Conservation (phyloP, 1,140 invertebrate species). For the Thaumatotibia leucotreta region DNA sequence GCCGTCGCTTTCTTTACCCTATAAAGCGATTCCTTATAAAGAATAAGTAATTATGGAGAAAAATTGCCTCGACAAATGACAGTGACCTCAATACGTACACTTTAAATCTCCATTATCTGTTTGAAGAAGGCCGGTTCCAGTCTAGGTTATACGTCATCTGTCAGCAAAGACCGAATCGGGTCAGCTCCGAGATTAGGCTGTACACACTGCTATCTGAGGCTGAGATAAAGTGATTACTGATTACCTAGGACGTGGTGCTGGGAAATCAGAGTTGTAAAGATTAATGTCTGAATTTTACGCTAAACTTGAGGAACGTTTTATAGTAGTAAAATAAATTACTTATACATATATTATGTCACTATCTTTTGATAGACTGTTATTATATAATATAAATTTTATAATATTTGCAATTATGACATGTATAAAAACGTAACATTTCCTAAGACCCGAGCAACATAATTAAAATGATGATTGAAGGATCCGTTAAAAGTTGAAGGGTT, state of each 20-base stretch:
- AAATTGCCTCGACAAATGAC: constrained; percentile 22
- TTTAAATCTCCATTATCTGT: constrained; percentile 62
- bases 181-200: constrained; percentile 58
- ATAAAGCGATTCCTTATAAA: background rate
- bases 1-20: background rate
- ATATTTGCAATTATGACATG: no score
- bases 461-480: no score
- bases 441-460: no score
- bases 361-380: no score
- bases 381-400: no score
- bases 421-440: no score
- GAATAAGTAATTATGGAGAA: background rate
- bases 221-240: constrained; percentile 44
- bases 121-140: constrained; percentile 46
- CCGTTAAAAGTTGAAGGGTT: no score
- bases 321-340: background rate
- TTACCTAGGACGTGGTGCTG: constrained; percentile 42
- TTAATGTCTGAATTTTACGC: constrained; percentile 26
- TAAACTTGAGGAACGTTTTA: background rate
- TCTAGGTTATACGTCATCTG: constrained; percentile 65
- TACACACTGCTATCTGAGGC: constrained; percentile 43
- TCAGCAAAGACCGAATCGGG: constrained; percentile 57
- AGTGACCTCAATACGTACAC: constrained; percentile 35
- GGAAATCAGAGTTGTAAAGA: constrained; percentile 62
- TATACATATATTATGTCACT: no score